A percentile compares a stretch with the other conserved stretches of the same genome.
Evolutionary conservation across 2,888 invertebrate species (phyloP).

Genomic region (Nemotelus nigrinus): DNA sequence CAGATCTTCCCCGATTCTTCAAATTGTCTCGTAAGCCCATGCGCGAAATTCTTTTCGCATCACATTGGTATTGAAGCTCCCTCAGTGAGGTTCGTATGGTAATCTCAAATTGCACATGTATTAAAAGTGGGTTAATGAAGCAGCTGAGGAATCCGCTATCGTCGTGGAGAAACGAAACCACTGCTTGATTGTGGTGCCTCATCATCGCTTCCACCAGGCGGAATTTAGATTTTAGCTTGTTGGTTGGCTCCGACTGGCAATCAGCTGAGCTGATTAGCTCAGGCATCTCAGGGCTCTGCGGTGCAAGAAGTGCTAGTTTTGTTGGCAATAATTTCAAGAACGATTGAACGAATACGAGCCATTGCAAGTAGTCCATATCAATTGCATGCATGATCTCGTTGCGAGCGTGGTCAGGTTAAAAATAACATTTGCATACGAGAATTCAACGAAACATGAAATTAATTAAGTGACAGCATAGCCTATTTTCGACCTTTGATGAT

Average conservation of each 20-base stretch:
- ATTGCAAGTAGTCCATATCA: too few species aligned
- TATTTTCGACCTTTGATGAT: too few species aligned
- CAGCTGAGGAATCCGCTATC: constrained; percentile 19
- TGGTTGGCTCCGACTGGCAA: neutral
- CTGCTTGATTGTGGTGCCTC: constrained; percentile 33
- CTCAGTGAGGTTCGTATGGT: too few species aligned
- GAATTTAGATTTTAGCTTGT: constrained; percentile 25
- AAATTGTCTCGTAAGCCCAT: too few species aligned
- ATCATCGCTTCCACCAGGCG: neutral
- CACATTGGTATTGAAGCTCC: too few species aligned
- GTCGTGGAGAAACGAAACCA: constrained; percentile 38
- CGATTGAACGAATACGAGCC: neutral
- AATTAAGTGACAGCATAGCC: too few species aligned
- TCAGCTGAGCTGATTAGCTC: constrained; percentile 19
- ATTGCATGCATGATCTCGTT: too few species aligned
- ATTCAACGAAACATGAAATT: too few species aligned
- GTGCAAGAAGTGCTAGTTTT: constrained; percentile 10
- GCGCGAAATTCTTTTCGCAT: too few species aligned
- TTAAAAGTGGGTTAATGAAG: constrained; percentile 39
- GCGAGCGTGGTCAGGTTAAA: too few species aligned
- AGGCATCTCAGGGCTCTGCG: constrained; percentile 9
- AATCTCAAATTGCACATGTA: neutral
- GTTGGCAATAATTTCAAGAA: constrained; percentile 32
- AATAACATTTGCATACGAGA: too few species aligned
- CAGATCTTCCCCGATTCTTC: too few species aligned